A percentile compares a stretch with the other conserved stretches of the same genome.
These are phyloP conservation scores for Drosophila tanythrix DNA, from an alignment of 2,888 invertebrate genomes.

Conservation along the genomic window DNA sequence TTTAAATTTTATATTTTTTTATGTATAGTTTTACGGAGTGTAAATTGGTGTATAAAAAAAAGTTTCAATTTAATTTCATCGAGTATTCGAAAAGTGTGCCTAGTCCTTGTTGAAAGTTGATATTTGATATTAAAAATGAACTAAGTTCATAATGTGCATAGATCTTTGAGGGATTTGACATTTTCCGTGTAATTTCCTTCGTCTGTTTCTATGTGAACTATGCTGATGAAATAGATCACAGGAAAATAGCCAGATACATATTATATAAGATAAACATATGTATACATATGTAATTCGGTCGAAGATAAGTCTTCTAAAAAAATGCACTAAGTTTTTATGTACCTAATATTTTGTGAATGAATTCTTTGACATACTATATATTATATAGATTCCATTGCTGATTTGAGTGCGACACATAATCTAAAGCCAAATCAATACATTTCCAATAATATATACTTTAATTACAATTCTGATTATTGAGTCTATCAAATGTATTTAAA, in stretches of 20 bases:
- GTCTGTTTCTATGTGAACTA: not conserved
- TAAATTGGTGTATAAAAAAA: not conserved
- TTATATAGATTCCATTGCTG: not conserved
- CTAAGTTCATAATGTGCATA: not conserved
- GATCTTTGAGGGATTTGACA: not conserved
- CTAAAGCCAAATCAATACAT: not conserved
- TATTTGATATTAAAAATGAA: not conserved
- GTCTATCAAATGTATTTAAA: not conserved
- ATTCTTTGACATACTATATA: not conserved
- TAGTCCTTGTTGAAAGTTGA: not conserved
- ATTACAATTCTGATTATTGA: not conserved
- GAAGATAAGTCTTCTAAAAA: not conserved
- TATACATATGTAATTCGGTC: not conserved
- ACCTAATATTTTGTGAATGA: not conserved
- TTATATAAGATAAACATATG: not conserved
- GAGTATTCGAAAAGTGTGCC: not conserved
- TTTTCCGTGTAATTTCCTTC: accelerated
- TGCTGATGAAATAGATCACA: not conserved
- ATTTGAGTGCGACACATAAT: not conserved
- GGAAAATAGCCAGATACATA: not conserved
- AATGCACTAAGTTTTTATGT: accelerated
- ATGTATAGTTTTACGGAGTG: not conserved
- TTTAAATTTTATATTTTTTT: not conserved
- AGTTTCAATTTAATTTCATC: not conserved
- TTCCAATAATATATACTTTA: not conserved